Evolutionary conservation across 2,888 invertebrate genomes (phyloP), one percentile per base, ranked within the genome.

Genomic region (Pedicia rivosa): DNA sequence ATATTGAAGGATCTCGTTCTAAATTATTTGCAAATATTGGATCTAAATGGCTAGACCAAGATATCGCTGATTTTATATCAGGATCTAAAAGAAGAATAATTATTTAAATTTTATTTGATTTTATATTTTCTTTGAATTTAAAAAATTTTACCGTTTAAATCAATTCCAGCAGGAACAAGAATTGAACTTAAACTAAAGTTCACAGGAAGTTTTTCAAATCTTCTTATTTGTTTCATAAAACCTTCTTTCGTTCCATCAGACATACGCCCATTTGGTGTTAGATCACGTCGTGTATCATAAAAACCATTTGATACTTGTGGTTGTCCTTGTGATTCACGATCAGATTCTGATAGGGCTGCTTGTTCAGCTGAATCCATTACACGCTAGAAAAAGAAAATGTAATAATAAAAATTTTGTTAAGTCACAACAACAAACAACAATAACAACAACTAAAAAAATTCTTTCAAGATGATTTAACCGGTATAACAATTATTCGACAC

Each of bases 41-140:
- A 59, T 95, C 90, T 55, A 98, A 67, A 53, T 83, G 81, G 48
- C 86, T 80, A 37, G 94, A 92, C 97, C 97, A 98, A 50, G 83
- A 79, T 46, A 97, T 84, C 37, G 90, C 86, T 53, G 84, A 78
- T 50, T 86, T 70, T 13, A 95, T 81, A 47, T 86, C 82, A 10
- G 70, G 62, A 53, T 86, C 83, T 80, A 65, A 40, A 25, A 39
- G 43, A 44, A 44, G 9, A 27, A 26, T 15, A 30, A 13, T 29
- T 14, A 25, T 32, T 33, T 34, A 17, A 22, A 37, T 25, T 39
- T 38, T 14, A 26, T 25, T 26, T 22, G 46, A 14, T 13, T 25
- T 14, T 32, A 6, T 22, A 24, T 20, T 25, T 31, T 14, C 17
- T 16, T 31, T 12, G 14, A 13, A 32, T 27, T n/a, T 4, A 4